Evolutionary conservation across 2,797 vertebrate genomes (phyloP).

Genomic region (Eupleurogrammus muticus): DNA sequence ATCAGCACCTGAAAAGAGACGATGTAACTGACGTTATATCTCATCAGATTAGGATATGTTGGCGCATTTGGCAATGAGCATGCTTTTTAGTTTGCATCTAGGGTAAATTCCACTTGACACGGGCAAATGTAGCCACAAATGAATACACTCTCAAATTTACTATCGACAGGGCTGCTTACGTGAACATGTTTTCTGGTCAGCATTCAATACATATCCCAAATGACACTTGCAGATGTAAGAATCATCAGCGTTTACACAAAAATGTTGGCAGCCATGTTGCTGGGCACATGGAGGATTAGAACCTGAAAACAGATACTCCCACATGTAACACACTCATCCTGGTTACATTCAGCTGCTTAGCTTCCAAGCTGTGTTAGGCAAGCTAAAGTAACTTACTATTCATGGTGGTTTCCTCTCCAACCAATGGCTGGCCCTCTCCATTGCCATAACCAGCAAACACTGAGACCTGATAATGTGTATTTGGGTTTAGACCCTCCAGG

Average conservation of each 20-base stretch:
- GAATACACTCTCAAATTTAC: not conserved
- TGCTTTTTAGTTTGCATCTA: not conserved
- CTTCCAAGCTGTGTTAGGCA: too few relatives aligned
- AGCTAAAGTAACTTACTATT: too few relatives aligned
- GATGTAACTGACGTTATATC: slow-evolving; percentile 18
- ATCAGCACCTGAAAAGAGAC: slow-evolving; percentile 57
- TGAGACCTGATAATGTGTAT: too few relatives aligned
- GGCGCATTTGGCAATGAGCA: too few relatives aligned
- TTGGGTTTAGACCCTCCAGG: too few relatives aligned
- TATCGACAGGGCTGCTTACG: slow-evolving; percentile 19
- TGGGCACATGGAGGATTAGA: slow-evolving; percentile 62
- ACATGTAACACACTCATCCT: too few relatives aligned
- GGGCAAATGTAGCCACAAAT: not conserved
- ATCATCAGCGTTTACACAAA: slow-evolving; percentile 71
- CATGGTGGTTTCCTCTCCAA: too few relatives aligned
- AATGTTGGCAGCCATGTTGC: slow-evolving; percentile 80
- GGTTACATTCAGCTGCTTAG: too few relatives aligned
- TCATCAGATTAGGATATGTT: not conserved
- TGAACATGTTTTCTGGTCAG: slow-evolving; percentile 76
- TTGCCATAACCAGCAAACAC: too few relatives aligned
- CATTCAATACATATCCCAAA: slow-evolving; percentile 77
- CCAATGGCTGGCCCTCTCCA: too few relatives aligned
- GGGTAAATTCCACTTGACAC: not conserved
- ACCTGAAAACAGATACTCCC: slow-evolving; percentile 55
- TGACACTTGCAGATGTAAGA: slow-evolving; percentile 78